Evolutionary conservation across 2,113 vertebrate genomes (phyloP).

Genomic region (Miniopterus natalensis): DNA sequence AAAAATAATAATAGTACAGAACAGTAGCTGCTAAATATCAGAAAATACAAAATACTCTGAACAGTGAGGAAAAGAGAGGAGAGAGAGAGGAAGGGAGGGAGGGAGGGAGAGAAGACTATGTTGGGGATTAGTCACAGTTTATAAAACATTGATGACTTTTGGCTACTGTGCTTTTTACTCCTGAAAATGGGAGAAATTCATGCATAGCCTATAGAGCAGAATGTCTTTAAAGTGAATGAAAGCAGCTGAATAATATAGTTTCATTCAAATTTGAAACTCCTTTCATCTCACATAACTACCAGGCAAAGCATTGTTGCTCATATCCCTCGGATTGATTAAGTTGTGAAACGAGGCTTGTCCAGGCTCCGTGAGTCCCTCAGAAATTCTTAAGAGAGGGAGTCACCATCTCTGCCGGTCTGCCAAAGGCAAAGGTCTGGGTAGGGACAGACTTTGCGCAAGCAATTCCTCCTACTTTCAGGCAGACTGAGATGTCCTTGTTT

Average conservation of each 20-base stretch:
- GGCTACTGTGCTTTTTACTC: constrained; percentile 61
- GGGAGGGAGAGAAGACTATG: background rate
- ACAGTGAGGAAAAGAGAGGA: background rate
- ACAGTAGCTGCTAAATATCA: constrained; percentile 51
- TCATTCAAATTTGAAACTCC: constrained; percentile 21
- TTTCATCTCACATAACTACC: constrained; percentile 18
- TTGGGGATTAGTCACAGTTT: constrained; percentile 56
- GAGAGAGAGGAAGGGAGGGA: background rate
- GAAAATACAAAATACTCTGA: background rate
- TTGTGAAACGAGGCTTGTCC: background rate
- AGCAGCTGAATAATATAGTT: constrained; percentile 7
- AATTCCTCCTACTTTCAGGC: background rate
- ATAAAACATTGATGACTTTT: constrained; percentile 73
- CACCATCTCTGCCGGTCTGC: background rate
- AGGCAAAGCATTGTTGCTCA: constrained; percentile 1
- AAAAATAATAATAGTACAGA: constrained; percentile 46
- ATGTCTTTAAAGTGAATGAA: constrained; percentile 53
- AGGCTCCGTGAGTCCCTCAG: background rate
- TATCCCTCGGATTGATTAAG: background rate
- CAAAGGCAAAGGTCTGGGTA: background rate
- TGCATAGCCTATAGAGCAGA: constrained; percentile 4
- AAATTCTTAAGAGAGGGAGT: constrained; percentile 36
- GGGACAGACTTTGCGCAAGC: background rate
- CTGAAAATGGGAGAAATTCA: constrained; percentile 68
- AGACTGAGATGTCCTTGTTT: background rate